A percentile compares a stretch with the other conserved stretches of the same genome.
These are phyloP conservation scores for Dendrolimus punctatus DNA, from an alignment of 1,140 invertebrate species.

Conservation along the genomic window DNA sequence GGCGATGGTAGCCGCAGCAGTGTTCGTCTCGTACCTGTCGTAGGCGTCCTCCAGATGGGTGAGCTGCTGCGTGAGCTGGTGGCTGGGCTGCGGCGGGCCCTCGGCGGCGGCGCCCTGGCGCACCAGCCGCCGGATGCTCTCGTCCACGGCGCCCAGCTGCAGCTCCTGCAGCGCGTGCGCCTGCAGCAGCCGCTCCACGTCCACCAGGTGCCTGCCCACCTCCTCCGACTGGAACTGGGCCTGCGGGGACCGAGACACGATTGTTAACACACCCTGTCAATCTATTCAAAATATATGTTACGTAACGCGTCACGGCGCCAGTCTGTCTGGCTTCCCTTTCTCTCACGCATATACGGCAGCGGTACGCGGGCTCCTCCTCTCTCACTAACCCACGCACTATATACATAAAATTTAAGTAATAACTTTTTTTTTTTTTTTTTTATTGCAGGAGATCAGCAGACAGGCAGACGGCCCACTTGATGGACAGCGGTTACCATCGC, in stretches of 20 bases:
- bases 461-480: no score
- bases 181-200: slow-evolving; percentile 94
- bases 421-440: no score
- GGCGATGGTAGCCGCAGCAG: no score
- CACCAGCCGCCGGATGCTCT: slow-evolving; percentile 84
- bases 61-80: slow-evolving; percentile 78
- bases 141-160: slow-evolving; percentile 89
- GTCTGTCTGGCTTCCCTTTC: no score
- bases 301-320: no score
- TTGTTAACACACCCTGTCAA: no score
- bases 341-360: no score
- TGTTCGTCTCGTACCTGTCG: slow-evolving; percentile 77
- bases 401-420: no score
- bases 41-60: slow-evolving; percentile 81
- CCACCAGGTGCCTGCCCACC: slow-evolving; percentile 92
- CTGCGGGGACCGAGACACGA: slow-evolving; percentile 45
- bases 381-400: no score
- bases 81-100: slow-evolving; percentile 73
- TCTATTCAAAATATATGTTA: neutral
- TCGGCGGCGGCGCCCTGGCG: slow-evolving; percentile 76
- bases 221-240: slow-evolving; percentile 89
- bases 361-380: no score
- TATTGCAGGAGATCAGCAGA: no score
- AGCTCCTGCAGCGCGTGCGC: slow-evolving; percentile 94
- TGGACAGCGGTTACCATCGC: no score